Evolutionary conservation across 1,140 invertebrate species (phyloP), one percentile per base, ranked within the genome.

Genomic region (Cydia splendana): DNA sequence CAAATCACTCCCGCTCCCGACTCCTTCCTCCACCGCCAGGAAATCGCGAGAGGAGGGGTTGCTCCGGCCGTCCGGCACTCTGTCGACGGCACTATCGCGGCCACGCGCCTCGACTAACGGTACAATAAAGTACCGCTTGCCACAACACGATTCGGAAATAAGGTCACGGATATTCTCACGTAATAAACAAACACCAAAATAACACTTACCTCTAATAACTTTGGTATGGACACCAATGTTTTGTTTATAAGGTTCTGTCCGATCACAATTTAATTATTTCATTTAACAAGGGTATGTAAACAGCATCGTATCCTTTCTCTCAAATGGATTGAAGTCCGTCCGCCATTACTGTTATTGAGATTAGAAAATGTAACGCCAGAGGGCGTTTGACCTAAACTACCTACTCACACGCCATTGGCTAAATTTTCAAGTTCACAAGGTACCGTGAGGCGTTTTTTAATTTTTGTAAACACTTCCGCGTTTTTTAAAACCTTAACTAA

Each of bases 1-100:
- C 88, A 92, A 93, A 91, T 91, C 91, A 92, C 91, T 91, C 90
- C 90, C 90, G 91, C 91, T 92, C 91, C 90, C 92, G 88, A 85
- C 90, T 88, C 91, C 88, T 91, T 91, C 91, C 90, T 89, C 89
- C 88, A 88, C 88, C 84, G 84, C 80, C 91, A 89, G 92, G 81
- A 93, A 91, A 89, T 87, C 80, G 90, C 87, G 85, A 93, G 92
- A 93, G 91, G 91, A 93, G 91, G 93, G 91, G 91, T 93, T 85
- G 91, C 80, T 80, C 77, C 78, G 74, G 87, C 79, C 78, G 74
- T 88, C 79, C 88, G 85, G 85, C 88, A 88, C 88, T 90, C 87
- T 87, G 84, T 78, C 82, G 79, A 78, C 79, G 81, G 80, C 87
- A 83, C 83, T 90, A 85, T 84, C 85, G 84, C 83, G 82, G 91